Conservation (phyloP, 2,888 invertebrate genomes). For the Brachyptera risi region DNA sequence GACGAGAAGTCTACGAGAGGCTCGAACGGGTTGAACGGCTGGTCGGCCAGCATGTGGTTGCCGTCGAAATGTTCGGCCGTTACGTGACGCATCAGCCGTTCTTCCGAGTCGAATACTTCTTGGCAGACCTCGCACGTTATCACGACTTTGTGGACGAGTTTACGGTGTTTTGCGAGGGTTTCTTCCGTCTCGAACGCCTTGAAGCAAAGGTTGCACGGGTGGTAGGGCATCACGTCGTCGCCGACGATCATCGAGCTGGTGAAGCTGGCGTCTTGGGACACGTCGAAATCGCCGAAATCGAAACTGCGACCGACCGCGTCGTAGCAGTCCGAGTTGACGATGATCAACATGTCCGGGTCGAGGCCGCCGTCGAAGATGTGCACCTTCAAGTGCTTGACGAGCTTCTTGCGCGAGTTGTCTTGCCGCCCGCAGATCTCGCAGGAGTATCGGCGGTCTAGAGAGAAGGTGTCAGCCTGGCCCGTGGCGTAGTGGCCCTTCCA, state of each 20-base stretch:
- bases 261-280: not conserved
- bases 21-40: not conserved
- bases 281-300: conserved; percentile 19
- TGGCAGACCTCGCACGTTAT: not conserved
- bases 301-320: conserved; percentile 31
- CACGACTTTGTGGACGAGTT: conserved; percentile 39
- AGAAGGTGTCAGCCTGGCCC: conserved; percentile 31
- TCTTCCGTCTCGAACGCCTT: conserved; percentile 48
- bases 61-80: conserved; percentile 5
- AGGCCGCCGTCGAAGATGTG: conserved; percentile 49
- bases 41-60: conserved; percentile 5
- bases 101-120: not conserved
- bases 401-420: conserved; percentile 52
- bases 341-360: conserved; percentile 39
- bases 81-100: conserved; percentile 7
- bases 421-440: conserved; percentile 53
- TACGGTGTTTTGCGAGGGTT: conserved; percentile 46
- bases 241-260: not conserved
- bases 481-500: conserved; percentile 47
- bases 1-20: not conserved
- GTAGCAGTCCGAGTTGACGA: conserved; percentile 37
- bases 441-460: conserved; percentile 41
- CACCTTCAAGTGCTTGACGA: conserved; percentile 51
- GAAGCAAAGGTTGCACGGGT: conserved; percentile 46
- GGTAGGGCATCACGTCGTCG: conserved; percentile 26